Evolutionary conservation across 2,888 invertebrate species (phyloP).

Genomic region (Spisula subtruncata): DNA sequence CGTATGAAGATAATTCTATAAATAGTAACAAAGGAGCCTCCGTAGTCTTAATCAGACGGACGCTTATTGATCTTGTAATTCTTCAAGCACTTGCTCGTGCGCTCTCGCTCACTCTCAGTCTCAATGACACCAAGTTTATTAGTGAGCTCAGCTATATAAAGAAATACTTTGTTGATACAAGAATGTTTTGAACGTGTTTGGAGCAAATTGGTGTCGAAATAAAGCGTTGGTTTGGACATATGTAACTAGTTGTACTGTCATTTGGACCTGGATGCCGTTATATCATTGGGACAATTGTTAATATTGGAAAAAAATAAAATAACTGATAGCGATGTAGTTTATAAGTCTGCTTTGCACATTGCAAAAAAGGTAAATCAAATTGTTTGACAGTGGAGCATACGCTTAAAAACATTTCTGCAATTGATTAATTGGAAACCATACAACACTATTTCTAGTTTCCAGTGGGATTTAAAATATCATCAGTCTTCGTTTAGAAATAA

Average conservation of each 20-base stretch:
- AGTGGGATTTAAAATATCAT: too few relatives aligned
- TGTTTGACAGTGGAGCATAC: too few relatives aligned
- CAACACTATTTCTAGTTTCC: too few relatives aligned
- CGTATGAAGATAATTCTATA: constrained; percentile 18
- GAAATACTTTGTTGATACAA: neutral
- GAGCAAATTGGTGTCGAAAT: neutral
- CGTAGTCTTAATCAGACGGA: constrained; percentile 18
- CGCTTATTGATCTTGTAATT: constrained; percentile 28
- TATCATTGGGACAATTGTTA: neutral
- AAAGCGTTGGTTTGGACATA: neutral
- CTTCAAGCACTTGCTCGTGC: constrained; percentile 28
- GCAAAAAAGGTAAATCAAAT: too few relatives aligned
- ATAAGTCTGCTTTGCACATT: too few relatives aligned
- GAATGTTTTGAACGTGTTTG: neutral
- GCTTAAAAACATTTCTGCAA: too few relatives aligned
- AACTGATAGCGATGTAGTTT: neutral
- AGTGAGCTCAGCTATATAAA: neutral
- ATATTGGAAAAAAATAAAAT: neutral
- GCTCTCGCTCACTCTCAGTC: constrained; percentile 11
- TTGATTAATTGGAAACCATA: too few relatives aligned
- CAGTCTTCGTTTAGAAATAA: too few relatives aligned
- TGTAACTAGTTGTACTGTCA: neutral
- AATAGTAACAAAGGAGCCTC: constrained; percentile 25
- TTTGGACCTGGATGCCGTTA: neutral
- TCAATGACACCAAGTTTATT: neutral